Base-by-base conservation (phyloP, 23 tunicate species). In the Phallusia fumigata region DNA sequence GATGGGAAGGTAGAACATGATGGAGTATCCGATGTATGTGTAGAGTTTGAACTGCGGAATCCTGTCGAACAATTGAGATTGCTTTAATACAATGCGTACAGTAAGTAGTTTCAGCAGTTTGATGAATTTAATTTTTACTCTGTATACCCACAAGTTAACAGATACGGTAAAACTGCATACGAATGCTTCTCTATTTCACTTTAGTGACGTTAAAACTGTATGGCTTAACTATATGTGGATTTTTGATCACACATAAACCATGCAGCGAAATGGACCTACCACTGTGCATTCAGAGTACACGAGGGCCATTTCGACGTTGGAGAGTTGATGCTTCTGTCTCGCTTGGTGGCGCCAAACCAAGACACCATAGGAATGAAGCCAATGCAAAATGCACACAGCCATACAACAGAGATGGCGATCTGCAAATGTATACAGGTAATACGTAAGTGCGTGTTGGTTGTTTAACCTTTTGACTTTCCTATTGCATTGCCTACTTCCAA, bases 321-420 rank as follows among this genome's bases (percentile, higher is more conserved):
- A 19, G 36, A 34, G 32, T 21, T 44, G 32, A 32, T 36, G n/a
- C 58, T 77, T 77, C 81, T 32, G 58, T 77, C 81, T 10, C 81
- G 81, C 32, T 77, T 77, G 19, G 58, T 33, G 22, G 81, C 81
- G 22, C 81, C 81, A 45, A 77, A 77, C 81, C 81, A 77, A 30
- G 3, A 40, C 36, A 34, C 53, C 12, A 77, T 33, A 18, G 81
- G 81, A 22, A 77, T 30, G 35, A 77, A 77, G 10, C 81, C 81
- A 35, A 77, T 30, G 58, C 53, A 45, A 45, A 77, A 36, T 3
- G 81, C 58, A 44, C 35, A 28, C 24, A 77, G 5, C 58, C 58
- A 77, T 2, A 77, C 36, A 5, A 45, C 53, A 6, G 58, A 19
- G 18, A 77, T 77, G 33, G 34, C 58, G 31, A 77, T 10, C 81